Percentiles rank a stretch among this genome's conserved stretches.
These are phyloP conservation scores for Polyodon spathula DNA, from an alignment of 2,113 vertebrate species.

Conservation along the genomic window DNA sequence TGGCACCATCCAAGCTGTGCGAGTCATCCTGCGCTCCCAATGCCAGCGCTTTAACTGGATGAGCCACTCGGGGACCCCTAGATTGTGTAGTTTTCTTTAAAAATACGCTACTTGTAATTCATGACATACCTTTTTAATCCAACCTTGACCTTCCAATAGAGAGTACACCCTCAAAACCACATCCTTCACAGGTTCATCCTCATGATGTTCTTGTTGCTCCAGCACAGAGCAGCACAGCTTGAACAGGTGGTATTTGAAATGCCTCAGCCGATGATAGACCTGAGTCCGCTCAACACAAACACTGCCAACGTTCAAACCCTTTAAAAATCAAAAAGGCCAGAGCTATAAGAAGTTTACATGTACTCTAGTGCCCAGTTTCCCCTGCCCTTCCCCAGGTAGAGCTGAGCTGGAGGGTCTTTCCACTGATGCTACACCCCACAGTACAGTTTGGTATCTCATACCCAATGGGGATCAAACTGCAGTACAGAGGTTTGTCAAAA, in stretches of 20 bases:
- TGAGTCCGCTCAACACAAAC: constrained; percentile 63
- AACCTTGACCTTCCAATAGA: constrained; percentile 42
- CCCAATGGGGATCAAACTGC: no score
- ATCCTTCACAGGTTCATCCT: constrained; percentile 62
- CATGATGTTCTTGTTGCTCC: constrained; percentile 18
- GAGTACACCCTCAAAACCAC: constrained; percentile 53
- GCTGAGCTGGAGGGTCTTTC: no score
- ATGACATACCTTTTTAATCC: constrained; percentile 62
- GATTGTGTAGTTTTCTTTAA: background rate
- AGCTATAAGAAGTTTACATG: background rate
- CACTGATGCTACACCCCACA: no score
- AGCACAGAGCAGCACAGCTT: constrained; percentile 45
- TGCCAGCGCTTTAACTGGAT: no score
- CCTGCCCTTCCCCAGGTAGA: no score
- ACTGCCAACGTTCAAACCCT: constrained; percentile 57
- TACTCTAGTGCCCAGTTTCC: background rate
- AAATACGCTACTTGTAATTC: background rate
- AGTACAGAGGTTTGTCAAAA: no score
- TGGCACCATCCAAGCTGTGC: no score
- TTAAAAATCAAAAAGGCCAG: constrained; percentile 19
- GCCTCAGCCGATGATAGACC: constrained; percentile 68
- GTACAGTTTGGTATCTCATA: no score
- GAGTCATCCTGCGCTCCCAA: no score
- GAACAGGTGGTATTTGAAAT: constrained; percentile 73
- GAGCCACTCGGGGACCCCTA: no score